These are phyloP conservation scores for Drosophila fulvimacula DNA, from an alignment of 2,888 invertebrate genomes.

Conservation along the genomic window DNA sequence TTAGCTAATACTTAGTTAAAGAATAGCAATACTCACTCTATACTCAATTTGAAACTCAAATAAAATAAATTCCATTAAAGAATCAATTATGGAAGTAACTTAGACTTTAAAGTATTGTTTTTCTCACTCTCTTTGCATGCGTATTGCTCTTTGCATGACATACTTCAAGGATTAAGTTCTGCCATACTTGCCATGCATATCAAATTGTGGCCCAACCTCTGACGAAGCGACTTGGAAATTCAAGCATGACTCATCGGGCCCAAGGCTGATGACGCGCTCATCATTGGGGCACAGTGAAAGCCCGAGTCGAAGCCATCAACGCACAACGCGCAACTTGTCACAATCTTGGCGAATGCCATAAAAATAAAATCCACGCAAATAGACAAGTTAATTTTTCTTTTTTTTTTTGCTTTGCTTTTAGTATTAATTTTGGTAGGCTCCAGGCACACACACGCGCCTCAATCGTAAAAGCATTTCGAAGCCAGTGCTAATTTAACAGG, in stretches of 20 bases:
- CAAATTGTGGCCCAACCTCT: conserved; percentile 20
- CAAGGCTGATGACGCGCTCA: conserved; percentile 42
- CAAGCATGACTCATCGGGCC: conserved; percentile 47
- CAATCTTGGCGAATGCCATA: conserved; percentile 48
- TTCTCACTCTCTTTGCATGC: background rate
- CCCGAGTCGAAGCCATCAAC: conserved; percentile 20
- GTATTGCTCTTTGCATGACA: conserved; percentile 9
- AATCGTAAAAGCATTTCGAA: conserved; percentile 44
- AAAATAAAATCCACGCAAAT: conserved; percentile 65
- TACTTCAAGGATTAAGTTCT: conserved; percentile 19
- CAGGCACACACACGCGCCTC: conserved; percentile 34
- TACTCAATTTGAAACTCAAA: background rate
- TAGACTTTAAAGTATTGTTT: background rate
- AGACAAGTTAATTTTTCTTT: conserved; percentile 64
- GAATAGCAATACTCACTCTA: background rate
- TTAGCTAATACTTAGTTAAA: too few species aligned
- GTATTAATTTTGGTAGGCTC: conserved; percentile 35
- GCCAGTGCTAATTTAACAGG: conserved; percentile 48
- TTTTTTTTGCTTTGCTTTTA: conserved; percentile 23
- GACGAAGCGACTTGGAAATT: conserved; percentile 26
- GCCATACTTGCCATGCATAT: conserved; percentile 42
- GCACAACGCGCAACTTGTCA: conserved; percentile 33
- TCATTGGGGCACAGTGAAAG: conserved; percentile 21
- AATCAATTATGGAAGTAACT: background rate
- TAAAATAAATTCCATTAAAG: background rate